These are phyloP conservation scores for Panzeria rudis DNA, from an alignment of 2,888 invertebrate species.

Conservation along the genomic window DNA sequence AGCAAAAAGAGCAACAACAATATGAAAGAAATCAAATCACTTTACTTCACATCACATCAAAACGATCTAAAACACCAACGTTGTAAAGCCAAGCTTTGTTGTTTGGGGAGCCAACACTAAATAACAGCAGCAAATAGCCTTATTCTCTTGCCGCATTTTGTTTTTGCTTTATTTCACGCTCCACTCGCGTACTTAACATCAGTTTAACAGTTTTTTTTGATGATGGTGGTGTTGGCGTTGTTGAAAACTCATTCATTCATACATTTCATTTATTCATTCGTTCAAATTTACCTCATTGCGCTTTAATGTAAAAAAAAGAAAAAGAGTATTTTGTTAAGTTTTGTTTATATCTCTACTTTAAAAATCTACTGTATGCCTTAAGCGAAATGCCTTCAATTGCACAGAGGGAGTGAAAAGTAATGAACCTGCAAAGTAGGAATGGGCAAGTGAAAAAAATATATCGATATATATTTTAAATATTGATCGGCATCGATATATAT, in stretches of 20 bases:
- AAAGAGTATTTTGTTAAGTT: conserved; percentile 7
- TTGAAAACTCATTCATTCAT: conserved; percentile 52
- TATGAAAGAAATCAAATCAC: conserved; percentile 46
- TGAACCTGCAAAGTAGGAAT: not conserved
- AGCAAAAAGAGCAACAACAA: conserved; percentile 34
- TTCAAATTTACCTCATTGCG: conserved; percentile 50
- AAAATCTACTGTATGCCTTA: conserved; percentile 38
- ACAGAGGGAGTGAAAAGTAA: conserved; percentile 22
- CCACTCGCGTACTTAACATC: conserved; percentile 39
- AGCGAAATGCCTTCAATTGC: conserved; percentile 20
- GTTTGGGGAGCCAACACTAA: conserved; percentile 46
- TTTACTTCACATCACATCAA: conserved; percentile 44
- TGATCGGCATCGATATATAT: too few species aligned
- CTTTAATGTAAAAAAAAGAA: conserved; percentile 48
- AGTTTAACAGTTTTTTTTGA: conserved; percentile 61
- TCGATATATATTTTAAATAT: too few species aligned
- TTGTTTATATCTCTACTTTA: conserved; percentile 26
- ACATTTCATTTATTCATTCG: conserved; percentile 25
- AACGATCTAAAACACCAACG: conserved; percentile 26
- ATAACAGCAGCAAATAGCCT: conserved; percentile 6
- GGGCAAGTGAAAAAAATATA: too few species aligned
- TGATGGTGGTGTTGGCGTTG: conserved; percentile 55
- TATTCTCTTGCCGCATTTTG: conserved; percentile 36
- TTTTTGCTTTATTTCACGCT: conserved; percentile 38
- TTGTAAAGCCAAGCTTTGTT: conserved; percentile 57